Conservation (phyloP, 1,140 invertebrate species). For the Drosophila ambigua region DNA sequence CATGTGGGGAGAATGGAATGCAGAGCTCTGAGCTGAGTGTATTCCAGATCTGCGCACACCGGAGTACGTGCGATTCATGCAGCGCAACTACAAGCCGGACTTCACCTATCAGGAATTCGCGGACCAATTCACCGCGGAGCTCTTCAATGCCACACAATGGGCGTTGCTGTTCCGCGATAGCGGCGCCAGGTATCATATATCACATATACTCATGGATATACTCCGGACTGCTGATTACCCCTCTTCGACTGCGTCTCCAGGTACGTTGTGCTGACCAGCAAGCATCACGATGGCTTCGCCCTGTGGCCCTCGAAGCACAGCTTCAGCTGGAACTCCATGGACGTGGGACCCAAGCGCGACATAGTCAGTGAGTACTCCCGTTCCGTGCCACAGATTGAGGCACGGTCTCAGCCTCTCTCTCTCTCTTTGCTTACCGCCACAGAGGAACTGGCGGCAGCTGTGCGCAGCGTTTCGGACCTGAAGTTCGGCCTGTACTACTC, state of each 20-base stretch:
- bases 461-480: slow-evolving; percentile 87
- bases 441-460: slow-evolving; percentile 88
- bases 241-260: slow-evolving; percentile 78
- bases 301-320: slow-evolving; percentile 94
- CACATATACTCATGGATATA: background rate
- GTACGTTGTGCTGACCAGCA: slow-evolving; percentile 95
- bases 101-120: slow-evolving; percentile 95
- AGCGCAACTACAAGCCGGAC: slow-evolving; percentile 90
- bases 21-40: background rate
- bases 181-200: slow-evolving; percentile 89
- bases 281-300: slow-evolving; percentile 97
- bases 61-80: slow-evolving; percentile 87
- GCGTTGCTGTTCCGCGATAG: slow-evolving; percentile 89
- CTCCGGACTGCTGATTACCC: background rate
- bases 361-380: slow-evolving; percentile 86
- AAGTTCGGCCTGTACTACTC: slow-evolving; percentile 96
- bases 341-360: slow-evolving; percentile 93
- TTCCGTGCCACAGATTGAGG: slow-evolving; percentile 26
- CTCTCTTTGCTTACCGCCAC: background rate
- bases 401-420: too few relatives aligned
- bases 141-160: slow-evolving; percentile 92
- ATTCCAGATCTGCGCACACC: slow-evolving; percentile 56
- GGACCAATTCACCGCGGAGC: slow-evolving; percentile 91
- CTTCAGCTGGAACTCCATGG: slow-evolving; percentile 95
- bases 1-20: too few relatives aligned